Evolutionary conservation across 2,888 invertebrate species (phyloP).

Genomic region (Anticlea derivata): DNA sequence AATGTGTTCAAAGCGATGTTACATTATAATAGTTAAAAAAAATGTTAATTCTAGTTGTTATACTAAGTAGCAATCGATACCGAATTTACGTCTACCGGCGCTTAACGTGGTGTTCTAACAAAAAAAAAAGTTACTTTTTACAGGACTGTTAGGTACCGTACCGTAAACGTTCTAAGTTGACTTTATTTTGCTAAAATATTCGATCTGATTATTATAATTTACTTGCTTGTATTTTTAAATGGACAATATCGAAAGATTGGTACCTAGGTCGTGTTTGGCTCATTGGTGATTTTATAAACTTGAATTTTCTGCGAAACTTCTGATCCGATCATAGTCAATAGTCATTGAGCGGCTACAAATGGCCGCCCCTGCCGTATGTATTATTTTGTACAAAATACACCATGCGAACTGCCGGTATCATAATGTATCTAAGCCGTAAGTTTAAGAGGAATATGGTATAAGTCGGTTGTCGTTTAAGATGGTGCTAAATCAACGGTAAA

Average conservation of each 20-base stretch:
- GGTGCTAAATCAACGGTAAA: slow-evolving; percentile 66
- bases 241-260: too few species aligned
- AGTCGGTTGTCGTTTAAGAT: slow-evolving; percentile 47
- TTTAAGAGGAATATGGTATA: slow-evolving; percentile 7
- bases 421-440: slow-evolving; percentile 1
- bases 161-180: too few species aligned
- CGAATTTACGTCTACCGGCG: slow-evolving; percentile 64
- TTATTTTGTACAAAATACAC: neutral
- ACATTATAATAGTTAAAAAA: slow-evolving; percentile 46
- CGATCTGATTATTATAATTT: too few species aligned
- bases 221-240: neutral
- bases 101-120: neutral
- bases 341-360: too few species aligned
- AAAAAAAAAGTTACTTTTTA: too few species aligned
- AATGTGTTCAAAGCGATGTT: slow-evolving; percentile 56
- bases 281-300: too few species aligned
- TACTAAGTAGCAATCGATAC: slow-evolving; percentile 54
- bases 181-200: too few species aligned
- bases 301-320: too few species aligned
- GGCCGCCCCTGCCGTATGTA: too few species aligned
- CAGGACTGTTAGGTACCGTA: too few species aligned
- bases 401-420: neutral
- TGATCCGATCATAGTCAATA: too few species aligned
- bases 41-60: slow-evolving; percentile 50
- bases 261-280: too few species aligned